Base-by-base conservation (phyloP, 23 tunicate genomes). In the Styela clava region DNA sequence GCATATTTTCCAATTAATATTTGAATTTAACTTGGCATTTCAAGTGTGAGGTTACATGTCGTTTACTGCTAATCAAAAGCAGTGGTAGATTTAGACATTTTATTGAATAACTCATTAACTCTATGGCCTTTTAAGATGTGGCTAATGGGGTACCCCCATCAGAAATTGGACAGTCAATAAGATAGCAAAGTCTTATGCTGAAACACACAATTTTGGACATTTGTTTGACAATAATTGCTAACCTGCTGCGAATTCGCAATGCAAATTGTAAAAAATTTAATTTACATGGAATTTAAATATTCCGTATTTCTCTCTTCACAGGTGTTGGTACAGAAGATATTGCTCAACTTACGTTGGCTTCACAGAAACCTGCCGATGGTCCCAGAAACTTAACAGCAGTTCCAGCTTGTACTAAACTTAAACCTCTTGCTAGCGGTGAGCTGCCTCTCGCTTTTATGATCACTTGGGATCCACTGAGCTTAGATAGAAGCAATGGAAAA, bases 381-480 rank as follows among this genome's bases (percentile, higher is more conserved):
- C 98, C 98, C 2, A 51, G 71, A 64, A 69, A 82, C 63, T 69
- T 93, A 1, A 62, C 64, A 20, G 98, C 84, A 28, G 32, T 29
- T 84, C 89, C 33, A 44, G 79, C 68, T 16, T 63, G 28, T 64
- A 69, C 52, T 63, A 34, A 30, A 62, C 77, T 76, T 18, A 29
- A 26, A 18, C 22, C 81, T 7, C 34, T 21, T 2, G 3, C 34
- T 2, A 71, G 29, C 16, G 33, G 31, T 62, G 24, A 64, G 24
- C 61, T 52, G 1, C 79, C 79, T 2, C 62, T 62, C 3, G 98
- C 82, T 22, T 61, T 93, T 27, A 25, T 69, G 3, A 26, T 93
- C 24, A 44, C 81, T 2, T 93, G 98, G 98, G 62, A 84, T 16
- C 76, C 86, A 0, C 69, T 93, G 71, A 69, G 89, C 24, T 29